Base-by-base conservation (phyloP, 2,797 vertebrate species). In the Psittacula derbiana region DNA sequence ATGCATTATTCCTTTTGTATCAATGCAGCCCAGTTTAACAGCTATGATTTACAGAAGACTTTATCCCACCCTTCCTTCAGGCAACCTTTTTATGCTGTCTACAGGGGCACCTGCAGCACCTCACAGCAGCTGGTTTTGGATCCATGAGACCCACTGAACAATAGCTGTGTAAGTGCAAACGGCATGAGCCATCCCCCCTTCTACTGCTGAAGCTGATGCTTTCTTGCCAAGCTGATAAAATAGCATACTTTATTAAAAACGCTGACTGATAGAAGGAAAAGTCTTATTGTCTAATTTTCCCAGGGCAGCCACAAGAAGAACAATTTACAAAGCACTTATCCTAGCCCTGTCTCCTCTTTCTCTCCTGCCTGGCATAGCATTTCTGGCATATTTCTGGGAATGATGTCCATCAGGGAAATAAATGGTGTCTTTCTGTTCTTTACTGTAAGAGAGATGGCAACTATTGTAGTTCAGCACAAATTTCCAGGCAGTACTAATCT, bases 151-250 rank as follows among this genome's bases (percentile, higher is more conserved):
- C 27, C 16, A 15, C 0, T 69, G 50, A 83, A 83, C 18, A 38
- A 21, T 3, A 69, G 52, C 41, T 87, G 33, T 0, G 0, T 40
- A 79, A 87, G 50, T 65, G n/a, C 3, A 1, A 84, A 46, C 10
- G 40, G 16, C 64, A 47, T 10, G 27, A 91, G 58, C 55, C 24
- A 44, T 33, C 17, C 30, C 14, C 8, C 5, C 10, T 55, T 72
- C 25, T 86, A 15, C 66, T 88, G 53, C 46, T 58, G 62, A 52
- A 86, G 38, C 58, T 73, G 52, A 27, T 65, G 53, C 55, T 86
- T 93, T 84, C 80, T 95, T 73, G 58, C 46, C 43, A 85, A 86
- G 80, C 43, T 92, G 81, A 93, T 71, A 73, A 61, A 87, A 41
- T 47, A 47, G 49, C 40, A 79, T 36, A 20, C 20, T 83, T 80